Evolutionary conservation across 1,140 invertebrate genomes (phyloP), one percentile per base, ranked within the genome.

Genomic region (Asbolus verrucosus): DNA sequence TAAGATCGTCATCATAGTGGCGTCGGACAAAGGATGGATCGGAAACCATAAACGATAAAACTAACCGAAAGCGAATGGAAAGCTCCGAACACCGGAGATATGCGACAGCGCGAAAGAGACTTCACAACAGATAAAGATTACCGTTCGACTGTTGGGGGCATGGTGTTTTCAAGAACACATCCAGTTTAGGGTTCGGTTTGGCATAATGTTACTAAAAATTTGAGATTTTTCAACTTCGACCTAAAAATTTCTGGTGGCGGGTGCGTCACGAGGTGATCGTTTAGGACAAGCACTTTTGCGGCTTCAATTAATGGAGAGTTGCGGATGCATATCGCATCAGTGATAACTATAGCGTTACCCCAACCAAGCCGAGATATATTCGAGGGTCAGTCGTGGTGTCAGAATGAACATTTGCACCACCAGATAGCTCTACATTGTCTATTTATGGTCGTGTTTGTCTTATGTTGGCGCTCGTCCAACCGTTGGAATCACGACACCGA

Each of bases 11-110:
- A 63, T 65, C 60, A 54, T 36, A 69, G 13, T 38, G 36, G 61
- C 31, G 61, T 50, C 70, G 70, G 43, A 69, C 71, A 75, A 73
- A 73, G 67, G 39, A 67, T 31, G 67, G 46, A 75, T 71, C 72
- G 74, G 74, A 75, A 75, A 71, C 72, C 67, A 73, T 73, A 75
- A 72, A 75, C 74, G 74, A 75, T 75, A 75, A 75, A 75, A 72
- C 74, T 72, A 75, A 71, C 72, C 69, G 72, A 75, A 73, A 70
- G 30, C 65, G 65, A 73, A 70, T 70, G 62, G 71, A 73, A 74
- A 19, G 8, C 19, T 16, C 50, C 65, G 61, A 74, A 46, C 59
- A 72, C 63, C 73, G 66, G 68, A 68, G 69, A 71, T 72, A 65
- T 60, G 67, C 63, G 70, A 72, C 65, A 60, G 36, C 41, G 67